Base-by-base conservation (phyloP, 2,888 invertebrate genomes). In the Dynastes hyllus region DNA sequence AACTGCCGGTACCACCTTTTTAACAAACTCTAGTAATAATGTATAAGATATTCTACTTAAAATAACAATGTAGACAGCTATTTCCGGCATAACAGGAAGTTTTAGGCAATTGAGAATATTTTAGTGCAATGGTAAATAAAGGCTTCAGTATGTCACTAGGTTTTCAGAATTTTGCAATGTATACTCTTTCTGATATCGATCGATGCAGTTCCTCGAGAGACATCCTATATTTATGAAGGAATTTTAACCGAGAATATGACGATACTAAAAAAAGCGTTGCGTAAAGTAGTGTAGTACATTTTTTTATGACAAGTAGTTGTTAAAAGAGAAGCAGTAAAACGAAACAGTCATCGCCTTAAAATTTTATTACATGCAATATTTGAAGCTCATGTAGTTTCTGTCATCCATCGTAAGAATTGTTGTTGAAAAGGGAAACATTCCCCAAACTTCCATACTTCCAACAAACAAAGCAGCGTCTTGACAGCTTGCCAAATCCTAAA, bases 401-500 rank as follows among this genome's bases (percentile, higher is more conserved):
- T n/a, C n/a, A 55, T 8, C 2, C 22, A 22, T 22, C 22, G 13
- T 58, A 22, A 53, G 16, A 58, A 45, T 8, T 45, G 45, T 11
- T 45, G 45, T 45, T 11, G 45, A 45, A 45, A 11, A 11, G 11
- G 45, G 8, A 45, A 45, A 45, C 3, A 22, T 22, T 58, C 6
- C 9, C 16, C 5, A 58, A 58, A 58, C 9, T 58, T 58, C 22
- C 55, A 16, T 58, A 58, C 22, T n/a, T 6, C 9, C 55, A 6
- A 8, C 2, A 58, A 22, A 58, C 55, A 58, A 58, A 22, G 2
- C 55, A 58, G 6, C 3, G 22, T 58, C 6, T 58, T 58, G 55
- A 58, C 22, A 58, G 55, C 27, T 58, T 58, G 55, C 55, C 55
- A 58, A 22, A 22, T n/a, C 5, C 16, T 58, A 58, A 58, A 58